These are phyloP conservation scores for Crematogaster levior DNA, from an alignment of 2,888 invertebrate species.

Conservation along the genomic window DNA sequence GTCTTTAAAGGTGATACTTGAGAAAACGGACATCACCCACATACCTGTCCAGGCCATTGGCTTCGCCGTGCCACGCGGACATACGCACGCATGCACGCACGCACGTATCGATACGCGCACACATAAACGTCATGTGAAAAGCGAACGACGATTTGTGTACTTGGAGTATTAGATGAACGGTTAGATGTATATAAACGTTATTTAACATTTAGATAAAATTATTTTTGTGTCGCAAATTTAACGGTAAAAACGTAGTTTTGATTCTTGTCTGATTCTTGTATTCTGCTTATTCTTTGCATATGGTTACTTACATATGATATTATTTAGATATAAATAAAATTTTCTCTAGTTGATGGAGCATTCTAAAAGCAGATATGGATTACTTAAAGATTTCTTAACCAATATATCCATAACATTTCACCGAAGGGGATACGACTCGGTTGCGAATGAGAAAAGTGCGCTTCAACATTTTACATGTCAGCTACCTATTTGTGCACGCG, in stretches of 20 bases:
- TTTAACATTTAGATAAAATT: background rate
- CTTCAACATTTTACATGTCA: conserved; percentile 16
- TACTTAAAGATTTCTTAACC: background rate
- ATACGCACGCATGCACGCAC: background rate
- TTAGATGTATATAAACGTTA: background rate
- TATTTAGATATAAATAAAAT: background rate
- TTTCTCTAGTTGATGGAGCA: background rate
- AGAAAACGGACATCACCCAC: conserved; percentile 64
- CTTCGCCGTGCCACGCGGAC: conserved; percentile 19
- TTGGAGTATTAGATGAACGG: background rate
- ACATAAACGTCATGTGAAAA: background rate
- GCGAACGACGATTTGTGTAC: background rate
- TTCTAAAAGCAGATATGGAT: background rate
- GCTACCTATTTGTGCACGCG: conserved; percentile 33
- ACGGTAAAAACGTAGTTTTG: background rate
- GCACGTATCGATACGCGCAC: background rate
- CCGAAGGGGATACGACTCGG: background rate
- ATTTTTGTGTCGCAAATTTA: background rate
- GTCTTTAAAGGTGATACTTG: conserved; percentile 46
- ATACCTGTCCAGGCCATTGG: conserved; percentile 63
- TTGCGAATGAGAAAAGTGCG: background rate
- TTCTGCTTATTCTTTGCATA: background rate
- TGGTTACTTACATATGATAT: background rate
- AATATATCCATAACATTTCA: background rate
- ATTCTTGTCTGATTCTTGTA: background rate